These are phyloP conservation scores for Drosophila aff. DNA, from an alignment of 1,140 invertebrate genomes.

Conservation along the genomic window DNA sequence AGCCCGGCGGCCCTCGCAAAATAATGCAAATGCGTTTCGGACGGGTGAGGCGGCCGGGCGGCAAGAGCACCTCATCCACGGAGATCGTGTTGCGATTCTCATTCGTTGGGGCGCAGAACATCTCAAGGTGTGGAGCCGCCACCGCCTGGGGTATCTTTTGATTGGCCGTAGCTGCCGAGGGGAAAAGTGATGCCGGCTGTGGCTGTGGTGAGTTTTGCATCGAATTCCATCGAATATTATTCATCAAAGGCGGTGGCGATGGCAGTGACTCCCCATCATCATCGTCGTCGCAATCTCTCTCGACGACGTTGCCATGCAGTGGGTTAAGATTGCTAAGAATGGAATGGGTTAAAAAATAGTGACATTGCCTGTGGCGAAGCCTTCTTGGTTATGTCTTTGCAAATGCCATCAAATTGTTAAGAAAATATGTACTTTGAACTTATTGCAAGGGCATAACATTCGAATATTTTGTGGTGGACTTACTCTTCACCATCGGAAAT, in stretches of 20 bases:
- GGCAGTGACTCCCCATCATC: slow-evolving; percentile 41
- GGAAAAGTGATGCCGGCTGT: slow-evolving; percentile 39
- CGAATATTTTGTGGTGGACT: slow-evolving; percentile 23
- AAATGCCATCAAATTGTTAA: background rate
- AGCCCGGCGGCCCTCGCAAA: slow-evolving; percentile 94
- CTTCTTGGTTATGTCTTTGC: background rate
- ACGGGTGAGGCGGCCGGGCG: slow-evolving; percentile 87
- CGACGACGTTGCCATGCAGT: background rate
- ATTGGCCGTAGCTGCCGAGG: slow-evolving; percentile 66
- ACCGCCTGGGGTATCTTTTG: slow-evolving; percentile 23
- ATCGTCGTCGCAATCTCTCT: background rate
- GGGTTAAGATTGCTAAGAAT: slow-evolving; percentile 22
- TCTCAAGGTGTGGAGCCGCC: slow-evolving; percentile 41
- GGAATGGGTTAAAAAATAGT: background rate
- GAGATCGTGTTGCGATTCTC: slow-evolving; percentile 86
- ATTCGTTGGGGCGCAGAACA: slow-evolving; percentile 57
- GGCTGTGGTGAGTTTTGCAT: background rate
- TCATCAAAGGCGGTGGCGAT: slow-evolving; percentile 44
- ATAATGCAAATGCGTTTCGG: slow-evolving; percentile 94
- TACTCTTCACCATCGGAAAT: slow-evolving; percentile 81
- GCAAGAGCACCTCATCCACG: slow-evolving; percentile 93
- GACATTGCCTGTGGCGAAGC: background rate
- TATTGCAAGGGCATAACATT: background rate
- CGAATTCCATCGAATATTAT: background rate
- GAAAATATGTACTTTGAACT: no score